A percentile compares a stretch with the other conserved stretches of the same genome.
Conservation (phyloP, 2,888 invertebrate species). For the Cacoxenus indagator region DNA sequence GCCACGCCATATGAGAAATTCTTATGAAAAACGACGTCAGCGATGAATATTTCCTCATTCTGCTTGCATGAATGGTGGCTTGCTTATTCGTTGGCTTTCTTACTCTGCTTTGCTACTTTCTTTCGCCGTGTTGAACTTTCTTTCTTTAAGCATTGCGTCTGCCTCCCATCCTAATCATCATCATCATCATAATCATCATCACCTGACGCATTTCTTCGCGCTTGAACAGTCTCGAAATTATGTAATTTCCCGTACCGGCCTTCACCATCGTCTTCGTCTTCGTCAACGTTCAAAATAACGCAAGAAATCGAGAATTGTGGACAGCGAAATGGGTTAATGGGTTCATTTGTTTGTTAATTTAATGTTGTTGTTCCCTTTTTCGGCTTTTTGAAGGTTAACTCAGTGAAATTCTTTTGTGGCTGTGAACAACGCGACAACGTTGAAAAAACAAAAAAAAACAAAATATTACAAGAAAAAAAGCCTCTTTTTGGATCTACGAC, state of each 20-base stretch:
- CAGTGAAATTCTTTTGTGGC: background rate
- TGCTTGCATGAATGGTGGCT: too few relatives aligned
- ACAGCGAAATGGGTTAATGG: constrained; percentile 56
- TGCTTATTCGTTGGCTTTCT: too few relatives aligned
- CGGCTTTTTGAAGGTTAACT: constrained; percentile 22
- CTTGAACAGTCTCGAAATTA: background rate
- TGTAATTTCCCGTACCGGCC: constrained; percentile 23
- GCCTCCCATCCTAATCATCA: too few relatives aligned
- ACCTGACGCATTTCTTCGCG: background rate
- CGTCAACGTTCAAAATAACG: background rate
- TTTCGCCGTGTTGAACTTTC: constrained; percentile 34
- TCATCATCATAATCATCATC: too few relatives aligned
- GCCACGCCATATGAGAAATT: too few relatives aligned
- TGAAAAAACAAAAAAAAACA: too few relatives aligned
- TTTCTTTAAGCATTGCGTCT: background rate
- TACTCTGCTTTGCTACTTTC: constrained; percentile 34
- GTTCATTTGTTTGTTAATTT: constrained; percentile 21
- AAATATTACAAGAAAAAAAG: too few relatives aligned
- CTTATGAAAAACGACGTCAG: too few relatives aligned
- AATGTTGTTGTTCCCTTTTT: background rate
- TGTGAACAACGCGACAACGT: too few relatives aligned
- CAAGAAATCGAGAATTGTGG: constrained; percentile 13
- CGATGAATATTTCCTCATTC: too few relatives aligned
- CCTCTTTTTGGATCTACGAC: too few relatives aligned
- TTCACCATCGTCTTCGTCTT: constrained; percentile 47